Percentiles rank a stretch among this genome's conserved stretches.
phyloP scores from a whole-genome alignment of 35 echinoderm and acorn worm species.

The Hemicentrotus pulcherrimus region DNA sequence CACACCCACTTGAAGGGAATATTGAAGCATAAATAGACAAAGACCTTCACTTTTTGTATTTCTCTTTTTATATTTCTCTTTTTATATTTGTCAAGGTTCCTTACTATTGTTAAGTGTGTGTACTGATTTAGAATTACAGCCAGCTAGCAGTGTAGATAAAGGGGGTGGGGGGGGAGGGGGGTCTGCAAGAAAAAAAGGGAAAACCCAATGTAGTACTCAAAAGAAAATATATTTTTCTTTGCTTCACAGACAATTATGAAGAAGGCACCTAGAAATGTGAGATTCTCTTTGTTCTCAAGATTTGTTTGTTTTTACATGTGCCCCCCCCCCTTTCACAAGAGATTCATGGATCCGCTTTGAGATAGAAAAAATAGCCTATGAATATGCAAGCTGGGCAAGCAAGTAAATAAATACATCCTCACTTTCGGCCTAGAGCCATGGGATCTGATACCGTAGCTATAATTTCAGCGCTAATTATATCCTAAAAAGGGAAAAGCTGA shows the following conservation, averaged over 20 bases:
- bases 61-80: too few relatives aligned
- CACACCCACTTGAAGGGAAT: background rate
- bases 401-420: background rate
- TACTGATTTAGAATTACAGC: too few relatives aligned
- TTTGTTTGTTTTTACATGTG: background rate
- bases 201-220: background rate
- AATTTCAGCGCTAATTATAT: slow-evolving; percentile 13
- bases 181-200: too few relatives aligned
- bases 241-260: background rate
- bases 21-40: background rate
- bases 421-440: background rate
- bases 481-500: background rate
- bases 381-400: background rate
- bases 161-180: too few relatives aligned
- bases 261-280: background rate
- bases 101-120: too few relatives aligned
- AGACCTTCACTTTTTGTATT: background rate
- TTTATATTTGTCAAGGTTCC: too few relatives aligned
- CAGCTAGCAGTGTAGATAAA: too few relatives aligned
- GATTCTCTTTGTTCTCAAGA: background rate
- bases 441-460: background rate
- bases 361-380: background rate
- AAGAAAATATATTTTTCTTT: background rate
- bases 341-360: background rate
- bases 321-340: background rate